Percentiles rank a stretch among this genome's conserved stretches.
Evolutionary conservation across 2,888 invertebrate species (phyloP).

Genomic region (Scaptomyza caliginosa): DNA sequence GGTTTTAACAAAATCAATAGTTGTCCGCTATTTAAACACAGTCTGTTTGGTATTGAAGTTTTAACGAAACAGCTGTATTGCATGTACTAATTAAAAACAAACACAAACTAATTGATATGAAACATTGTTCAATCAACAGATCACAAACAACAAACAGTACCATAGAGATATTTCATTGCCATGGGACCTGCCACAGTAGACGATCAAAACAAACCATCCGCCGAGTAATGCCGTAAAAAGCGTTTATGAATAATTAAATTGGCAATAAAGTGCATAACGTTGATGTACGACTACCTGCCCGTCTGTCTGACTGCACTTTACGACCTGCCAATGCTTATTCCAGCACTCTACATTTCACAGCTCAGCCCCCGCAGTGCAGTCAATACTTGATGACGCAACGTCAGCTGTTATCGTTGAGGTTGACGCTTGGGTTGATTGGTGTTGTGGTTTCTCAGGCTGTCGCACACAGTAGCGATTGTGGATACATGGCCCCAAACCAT

Average conservation of each 20-base stretch:
- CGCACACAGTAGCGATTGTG: slow-evolving; percentile 4
- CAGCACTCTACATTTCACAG: slow-evolving; percentile 4
- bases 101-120: not conserved
- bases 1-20: not conserved
- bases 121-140: not conserved
- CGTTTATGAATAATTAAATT: slow-evolving; percentile 64
- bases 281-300: slow-evolving; percentile 33
- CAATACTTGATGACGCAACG: slow-evolving; percentile 11
- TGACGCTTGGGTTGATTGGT: slow-evolving; percentile 64
- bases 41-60: not conserved
- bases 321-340: slow-evolving; percentile 53
- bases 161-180: slow-evolving; percentile 1
- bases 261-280: slow-evolving; percentile 60
- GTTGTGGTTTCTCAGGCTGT: slow-evolving; percentile 54
- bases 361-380: slow-evolving; percentile 5
- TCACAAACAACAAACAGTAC: not conserved
- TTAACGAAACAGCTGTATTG: not conserved
- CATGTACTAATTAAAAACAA: not conserved
- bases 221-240: slow-evolving; percentile 37
- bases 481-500: slow-evolving; percentile 9
- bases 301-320: slow-evolving; percentile 62
- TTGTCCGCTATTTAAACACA: not conserved
- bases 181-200: slow-evolving; percentile 4
- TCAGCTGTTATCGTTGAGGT: slow-evolving; percentile 38
- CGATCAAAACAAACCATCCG: slow-evolving; percentile 2